Conservation (phyloP, 2,113 vertebrate genomes). For the Peromyscus maniculatus region DNA sequence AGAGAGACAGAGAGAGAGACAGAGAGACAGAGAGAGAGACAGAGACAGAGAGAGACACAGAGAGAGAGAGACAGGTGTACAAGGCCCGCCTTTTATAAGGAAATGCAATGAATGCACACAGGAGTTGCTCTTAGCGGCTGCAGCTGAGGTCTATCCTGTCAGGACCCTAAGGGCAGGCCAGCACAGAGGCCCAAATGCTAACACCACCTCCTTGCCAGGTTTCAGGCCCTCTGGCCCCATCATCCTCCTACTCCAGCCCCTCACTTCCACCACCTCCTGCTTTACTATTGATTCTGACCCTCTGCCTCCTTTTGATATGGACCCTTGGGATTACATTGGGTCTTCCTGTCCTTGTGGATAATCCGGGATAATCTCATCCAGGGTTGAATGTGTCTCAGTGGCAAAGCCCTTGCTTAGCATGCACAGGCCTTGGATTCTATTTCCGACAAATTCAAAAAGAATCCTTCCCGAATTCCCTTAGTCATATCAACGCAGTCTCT, state of each 20-base stretch:
- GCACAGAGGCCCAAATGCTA: too few species aligned
- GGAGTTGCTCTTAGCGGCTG: too few species aligned
- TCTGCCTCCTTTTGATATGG: neutral
- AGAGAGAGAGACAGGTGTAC: too few species aligned
- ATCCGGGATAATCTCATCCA: neutral
- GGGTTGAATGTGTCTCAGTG: neutral
- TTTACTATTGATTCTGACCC: too few species aligned
- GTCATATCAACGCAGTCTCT: neutral
- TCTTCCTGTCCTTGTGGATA: neutral
- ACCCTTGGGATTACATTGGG: neutral
- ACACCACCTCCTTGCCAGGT: neutral
- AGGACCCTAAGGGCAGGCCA: too few species aligned
- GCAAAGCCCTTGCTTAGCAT: neutral
- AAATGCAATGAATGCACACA: too few species aligned
- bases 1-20: too few species aligned
- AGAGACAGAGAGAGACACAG: too few species aligned
- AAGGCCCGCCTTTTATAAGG: too few species aligned
- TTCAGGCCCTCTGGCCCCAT: neutral
- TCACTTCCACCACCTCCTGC: rapidly evolving
- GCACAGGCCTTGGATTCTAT: neutral
- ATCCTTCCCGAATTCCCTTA: neutral
- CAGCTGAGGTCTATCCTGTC: too few species aligned
- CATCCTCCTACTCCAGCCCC: neutral
- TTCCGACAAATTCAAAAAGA: neutral
- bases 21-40: too few species aligned